Evolutionary conservation across 2,113 vertebrate genomes (phyloP), one percentile per base, ranked within the genome.

Genomic region (Chaetops frenatus): DNA sequence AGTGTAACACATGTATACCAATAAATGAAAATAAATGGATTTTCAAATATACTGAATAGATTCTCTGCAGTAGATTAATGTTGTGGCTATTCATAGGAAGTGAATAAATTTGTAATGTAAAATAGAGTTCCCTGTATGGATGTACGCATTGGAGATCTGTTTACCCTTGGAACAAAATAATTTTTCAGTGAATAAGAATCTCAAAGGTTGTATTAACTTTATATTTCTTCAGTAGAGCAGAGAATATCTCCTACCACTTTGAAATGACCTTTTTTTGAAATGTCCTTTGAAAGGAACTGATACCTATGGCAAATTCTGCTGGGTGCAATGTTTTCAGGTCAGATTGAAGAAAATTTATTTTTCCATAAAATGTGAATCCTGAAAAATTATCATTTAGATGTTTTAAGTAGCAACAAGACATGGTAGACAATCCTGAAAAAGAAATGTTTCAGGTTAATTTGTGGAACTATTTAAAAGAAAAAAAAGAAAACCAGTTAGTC

Each of bases 21-120:
- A 96, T 98, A 97, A 97, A 95, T 96, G 91, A 97, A 97, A 98
- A 98, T 98, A 98, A 97, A 98, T 97, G 97, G 96, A 97, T 97
- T 98, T 98, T 97, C 95, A 97, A 95, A 95, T 97, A 98, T 96
- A 96, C 87, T 85, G 90, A 96, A 81, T 96, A 97, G 94, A 96
- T 97, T 96, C 97, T 95, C 81, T 96, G 92, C 83, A 92, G 78
- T 97, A 97, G 94, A 84, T 97, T 95, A 97, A 95, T 97, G 95
- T 97, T 97, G 97, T 98, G 95, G 96, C 58, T 96, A 97, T 94
- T 97, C 88, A 95, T 97, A 97, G 86, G 80, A 94, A 95, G 84
- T 98, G 76, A 98, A 98, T 98, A 98, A 98, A 98, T 97, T 96
- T 97, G 92, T 97, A 92, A 95, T 97, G 98, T 94, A 96, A 97